These are phyloP conservation scores for Neostethus bicornis DNA, from an alignment of 2,797 vertebrate genomes.

Conservation along the genomic window DNA sequence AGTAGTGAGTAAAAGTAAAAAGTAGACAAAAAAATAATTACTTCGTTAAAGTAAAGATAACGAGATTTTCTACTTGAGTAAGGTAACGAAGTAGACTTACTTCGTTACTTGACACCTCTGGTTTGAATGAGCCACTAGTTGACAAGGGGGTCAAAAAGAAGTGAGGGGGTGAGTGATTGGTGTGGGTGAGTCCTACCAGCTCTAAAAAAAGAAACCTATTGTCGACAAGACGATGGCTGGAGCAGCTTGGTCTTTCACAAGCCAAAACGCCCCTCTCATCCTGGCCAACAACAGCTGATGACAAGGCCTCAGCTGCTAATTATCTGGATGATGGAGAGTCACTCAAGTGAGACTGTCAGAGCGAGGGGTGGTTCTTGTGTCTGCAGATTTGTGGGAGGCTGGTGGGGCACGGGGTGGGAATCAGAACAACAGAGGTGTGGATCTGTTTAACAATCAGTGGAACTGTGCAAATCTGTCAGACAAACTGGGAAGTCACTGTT, in stretches of 20 bases:
- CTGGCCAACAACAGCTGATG: conserved; percentile 72
- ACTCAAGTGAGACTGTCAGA: conserved; percentile 76
- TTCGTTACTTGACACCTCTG: no score
- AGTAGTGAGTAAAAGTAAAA: no score
- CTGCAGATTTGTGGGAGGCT: conserved; percentile 48
- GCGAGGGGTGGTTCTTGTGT: conserved; percentile 68
- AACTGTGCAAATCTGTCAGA: conserved; percentile 7
- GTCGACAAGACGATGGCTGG: conserved; percentile 67
- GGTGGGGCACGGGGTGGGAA: conserved; percentile 38
- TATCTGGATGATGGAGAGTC: conserved; percentile 80
- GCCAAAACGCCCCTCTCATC: conserved; percentile 46
- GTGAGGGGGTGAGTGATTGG: conserved; percentile 41
- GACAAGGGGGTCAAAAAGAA: conserved; percentile 67
- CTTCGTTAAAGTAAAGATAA: no score
- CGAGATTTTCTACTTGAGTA: no score
- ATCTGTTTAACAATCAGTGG: conserved; percentile 3
- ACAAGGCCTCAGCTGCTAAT: conserved; percentile 80
- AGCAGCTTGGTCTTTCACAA: conserved; percentile 68
- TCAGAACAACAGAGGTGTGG: conserved; percentile 23
- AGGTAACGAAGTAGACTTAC: no score
- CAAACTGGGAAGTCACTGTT: background rate
- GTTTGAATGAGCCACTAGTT: conserved; percentile 69
- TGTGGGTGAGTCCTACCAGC: conserved; percentile 64
- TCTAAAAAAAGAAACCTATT: conserved; percentile 74
- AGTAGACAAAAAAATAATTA: no score